phyloP scores from a whole-genome alignment of 2,113 vertebrate species.

The Paradoxurus hermaphroditus region DNA sequence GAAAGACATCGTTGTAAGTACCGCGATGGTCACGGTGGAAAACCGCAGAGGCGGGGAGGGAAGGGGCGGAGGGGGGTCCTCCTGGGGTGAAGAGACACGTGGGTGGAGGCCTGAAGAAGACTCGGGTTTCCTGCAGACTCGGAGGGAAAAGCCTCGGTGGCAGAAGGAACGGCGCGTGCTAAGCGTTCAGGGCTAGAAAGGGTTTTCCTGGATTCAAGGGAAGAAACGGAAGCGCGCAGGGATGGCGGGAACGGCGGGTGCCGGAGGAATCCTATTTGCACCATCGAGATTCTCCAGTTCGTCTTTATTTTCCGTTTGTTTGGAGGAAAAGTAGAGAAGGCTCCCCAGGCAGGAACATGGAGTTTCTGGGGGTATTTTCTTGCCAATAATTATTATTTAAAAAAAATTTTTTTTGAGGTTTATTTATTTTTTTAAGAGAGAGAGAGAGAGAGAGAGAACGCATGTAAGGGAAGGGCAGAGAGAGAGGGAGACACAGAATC shows the following conservation, averaged over 20 bases:
- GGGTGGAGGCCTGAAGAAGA: background rate
- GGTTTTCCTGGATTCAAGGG: background rate
- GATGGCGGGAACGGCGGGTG: rapidly evolving
- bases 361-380: background rate
- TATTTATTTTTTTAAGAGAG: too few relatives aligned
- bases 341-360: background rate
- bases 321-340: background rate
- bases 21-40: background rate
- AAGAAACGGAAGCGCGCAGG: background rate
- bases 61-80: too few relatives aligned
- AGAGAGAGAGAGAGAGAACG: too few relatives aligned
- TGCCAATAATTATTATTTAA: background rate
- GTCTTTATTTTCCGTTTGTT: background rate
- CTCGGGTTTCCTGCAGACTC: background rate
- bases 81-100: background rate
- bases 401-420: too few relatives aligned
- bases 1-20: background rate
- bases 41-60: background rate
- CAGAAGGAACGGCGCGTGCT: background rate
- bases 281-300: too few relatives aligned
- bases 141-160: background rate
- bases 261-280: background rate
- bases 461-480: too few relatives aligned
- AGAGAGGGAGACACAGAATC: too few relatives aligned
- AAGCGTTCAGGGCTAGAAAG: background rate